Evolutionary conservation across 1,140 invertebrate genomes (phyloP), one percentile per base, ranked within the genome.

Genomic region (Zaprionus lachaisei): DNA sequence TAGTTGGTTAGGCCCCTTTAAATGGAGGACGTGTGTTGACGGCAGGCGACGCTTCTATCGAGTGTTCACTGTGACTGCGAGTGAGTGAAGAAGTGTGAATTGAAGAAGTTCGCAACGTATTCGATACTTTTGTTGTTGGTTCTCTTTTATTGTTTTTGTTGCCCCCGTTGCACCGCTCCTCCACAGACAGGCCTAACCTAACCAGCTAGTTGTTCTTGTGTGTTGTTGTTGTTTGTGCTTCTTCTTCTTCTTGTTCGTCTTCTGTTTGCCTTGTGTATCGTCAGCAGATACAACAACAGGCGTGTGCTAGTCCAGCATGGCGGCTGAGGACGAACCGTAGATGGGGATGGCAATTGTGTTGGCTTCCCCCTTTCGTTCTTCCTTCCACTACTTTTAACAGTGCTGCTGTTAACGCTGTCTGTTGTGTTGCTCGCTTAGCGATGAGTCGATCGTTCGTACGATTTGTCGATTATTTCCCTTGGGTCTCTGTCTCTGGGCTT

Each of bases 161-260:
- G 83, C 83, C 83, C 63, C 83, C 83, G 83, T 72, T 86, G 84
- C 84, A 89, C 81, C 20, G 47, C 84, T 87, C 83, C 83, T 77
- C 83, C 83, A 87, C 84, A 84, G 81, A 84, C 82, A 81, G 84
- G 84, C 84, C 84, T 90, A 87, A 87, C 84, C 84, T 51, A 83
- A 70, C 67, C 77, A 86, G 78, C 24, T 62, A 62, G 51, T 26
- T 22, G 28, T 62, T 12, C 28, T 62, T 47, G 4, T 38, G 15
- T 34, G 31, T 22, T 17, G 7, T 34, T 55, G 24, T 55, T 70
- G 51, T 55, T 51, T 67, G 24, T 72, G 41, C 44, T 60, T 55
- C 47, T 55, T 72, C 34, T 68, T 51, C 44, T 60, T 55, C 47
- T 55, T 72, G 26, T 65, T 69, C 63, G 66, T 51, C 44, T 68